Base-by-base conservation (phyloP, 2,797 vertebrate species). In the Prionace glauca region DNA sequence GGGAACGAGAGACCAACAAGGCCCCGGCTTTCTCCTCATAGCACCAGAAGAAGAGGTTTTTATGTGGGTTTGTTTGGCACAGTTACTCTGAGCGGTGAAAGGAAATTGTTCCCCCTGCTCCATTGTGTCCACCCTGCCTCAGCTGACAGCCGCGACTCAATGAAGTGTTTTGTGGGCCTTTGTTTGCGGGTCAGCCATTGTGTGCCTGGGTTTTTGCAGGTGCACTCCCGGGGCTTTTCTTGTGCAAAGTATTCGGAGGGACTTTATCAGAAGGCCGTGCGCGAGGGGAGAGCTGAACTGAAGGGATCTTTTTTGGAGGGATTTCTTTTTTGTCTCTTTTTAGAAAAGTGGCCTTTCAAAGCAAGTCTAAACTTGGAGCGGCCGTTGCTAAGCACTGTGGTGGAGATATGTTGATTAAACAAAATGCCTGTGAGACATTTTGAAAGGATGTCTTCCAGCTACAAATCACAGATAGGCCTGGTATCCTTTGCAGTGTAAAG, bases 341-440 rank as follows among this genome's bases (percentile, higher is more conserved):
- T 45, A 84, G 81, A 67, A 92, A 92, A 92, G 90, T 92, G 65
- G 62, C 90, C 90, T 92, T 92, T 92, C 90, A 92, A 69, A 92
- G 62, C 88, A 92, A 92, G 65, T 92, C 90, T 92, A 92, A 92
- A 69, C n/a, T 69, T 22, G 22, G n/a, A 92, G 20, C 90, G 3
- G n/a, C n/a, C n/a, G 90, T 92, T 92, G 90, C 90, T 92, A 92
- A 41, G 90, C 9, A 24, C n/a, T 92, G 90, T 0, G 20, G 20
- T 41, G 10, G 32, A 92, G 90, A 92, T 92, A 92, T 92, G 90
- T 92, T 41, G 62, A 24, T 92, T 67, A 69, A 92, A 41, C n/a
- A 69, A 62, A 92, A 69, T 69, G n/a, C 18, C 90, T 91, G 88
- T 14, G 16, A 91, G 60, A 65, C 60, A 91, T 32, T 65, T 92